Evolutionary conservation across 2,113 vertebrate genomes (phyloP).

Genomic region (Petrocephalus zakoni): DNA sequence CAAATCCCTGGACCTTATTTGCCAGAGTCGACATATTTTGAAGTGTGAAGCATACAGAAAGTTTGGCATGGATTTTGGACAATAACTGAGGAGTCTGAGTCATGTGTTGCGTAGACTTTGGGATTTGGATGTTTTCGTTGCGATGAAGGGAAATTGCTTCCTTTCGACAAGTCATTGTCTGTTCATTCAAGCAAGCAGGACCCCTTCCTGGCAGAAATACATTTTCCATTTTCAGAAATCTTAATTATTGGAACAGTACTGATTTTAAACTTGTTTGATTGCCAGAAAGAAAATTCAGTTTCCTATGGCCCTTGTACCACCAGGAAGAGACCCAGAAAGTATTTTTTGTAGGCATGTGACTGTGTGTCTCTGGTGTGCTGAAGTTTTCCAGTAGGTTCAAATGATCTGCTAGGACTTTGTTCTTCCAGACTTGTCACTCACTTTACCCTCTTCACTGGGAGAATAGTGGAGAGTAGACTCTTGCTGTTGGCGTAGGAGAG

Average conservation of each 20-base stretch:
- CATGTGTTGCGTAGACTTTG: background rate
- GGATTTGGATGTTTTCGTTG: background rate
- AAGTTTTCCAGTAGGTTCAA: conserved; percentile 1
- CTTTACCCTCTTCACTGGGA: background rate
- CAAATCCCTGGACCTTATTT: background rate
- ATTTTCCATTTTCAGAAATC: background rate
- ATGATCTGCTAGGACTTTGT: too few species aligned
- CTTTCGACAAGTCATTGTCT: background rate
- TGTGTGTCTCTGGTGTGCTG: background rate
- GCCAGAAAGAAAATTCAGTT: background rate
- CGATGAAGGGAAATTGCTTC: background rate
- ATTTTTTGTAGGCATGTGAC: background rate
- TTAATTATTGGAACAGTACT: background rate
- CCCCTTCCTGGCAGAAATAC: conserved; percentile 5
- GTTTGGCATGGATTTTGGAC: background rate
- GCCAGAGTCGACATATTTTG: conserved; percentile 7
- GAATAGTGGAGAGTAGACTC: background rate
- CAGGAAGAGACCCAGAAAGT: background rate
- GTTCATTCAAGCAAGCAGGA: background rate
- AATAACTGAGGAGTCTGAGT: conserved; percentile 4
- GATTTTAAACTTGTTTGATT: background rate
- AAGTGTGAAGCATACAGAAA: conserved; percentile 16
- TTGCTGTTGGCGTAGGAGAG: background rate
- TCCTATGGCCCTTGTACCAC: background rate
- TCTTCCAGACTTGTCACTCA: background rate